Percentiles rank a stretch among this genome's conserved stretches.
Conservation (phyloP, 2,888 invertebrate genomes). For the Drosophila greeni region DNA sequence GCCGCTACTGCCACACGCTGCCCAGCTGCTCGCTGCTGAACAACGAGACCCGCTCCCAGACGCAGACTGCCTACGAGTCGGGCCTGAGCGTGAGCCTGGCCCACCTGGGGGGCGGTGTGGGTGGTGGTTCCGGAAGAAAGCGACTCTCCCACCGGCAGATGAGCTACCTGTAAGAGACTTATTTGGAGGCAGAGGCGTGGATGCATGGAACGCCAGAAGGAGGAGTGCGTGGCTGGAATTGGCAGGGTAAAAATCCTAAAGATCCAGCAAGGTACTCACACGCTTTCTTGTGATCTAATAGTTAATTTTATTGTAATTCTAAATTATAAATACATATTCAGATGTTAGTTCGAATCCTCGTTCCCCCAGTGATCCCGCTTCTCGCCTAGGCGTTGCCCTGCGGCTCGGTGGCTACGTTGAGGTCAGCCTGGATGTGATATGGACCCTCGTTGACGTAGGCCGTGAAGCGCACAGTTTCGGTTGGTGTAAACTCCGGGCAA, state of each 20-base stretch:
- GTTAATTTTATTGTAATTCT: conserved; percentile 47
- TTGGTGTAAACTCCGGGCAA: conserved; percentile 82
- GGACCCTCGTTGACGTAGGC: conserved; percentile 88
- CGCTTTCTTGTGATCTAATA: conserved; percentile 59
- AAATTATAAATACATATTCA: conserved; percentile 44
- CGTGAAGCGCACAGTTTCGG: conserved; percentile 82
- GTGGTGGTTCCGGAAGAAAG: conserved; percentile 70
- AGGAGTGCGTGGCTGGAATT: neutral
- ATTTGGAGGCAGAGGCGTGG: neutral
- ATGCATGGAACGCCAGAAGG: neutral
- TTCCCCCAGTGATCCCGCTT: neutral
- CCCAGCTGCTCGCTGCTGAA: conserved; percentile 67
- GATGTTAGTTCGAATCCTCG: conserved; percentile 21
- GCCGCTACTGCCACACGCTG: conserved; percentile 69
- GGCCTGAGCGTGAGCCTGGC: conserved; percentile 79
- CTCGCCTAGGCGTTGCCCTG: conserved; percentile 40
- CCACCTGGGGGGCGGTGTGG: conserved; percentile 73
- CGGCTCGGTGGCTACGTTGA: conserved; percentile 87
- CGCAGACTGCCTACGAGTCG: conserved; percentile 79
- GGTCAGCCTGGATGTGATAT: conserved; percentile 84
- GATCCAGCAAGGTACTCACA: neutral
- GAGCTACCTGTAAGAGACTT: conserved; percentile 65
- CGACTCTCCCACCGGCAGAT: conserved; percentile 77
- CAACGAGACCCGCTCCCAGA: conserved; percentile 73
- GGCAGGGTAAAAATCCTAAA: neutral